Percentiles rank a stretch among this genome's conserved stretches.
Evolutionary conservation across 2,113 vertebrate genomes (phyloP).

Genomic region (Coryphaenoides rupestris): DNA sequence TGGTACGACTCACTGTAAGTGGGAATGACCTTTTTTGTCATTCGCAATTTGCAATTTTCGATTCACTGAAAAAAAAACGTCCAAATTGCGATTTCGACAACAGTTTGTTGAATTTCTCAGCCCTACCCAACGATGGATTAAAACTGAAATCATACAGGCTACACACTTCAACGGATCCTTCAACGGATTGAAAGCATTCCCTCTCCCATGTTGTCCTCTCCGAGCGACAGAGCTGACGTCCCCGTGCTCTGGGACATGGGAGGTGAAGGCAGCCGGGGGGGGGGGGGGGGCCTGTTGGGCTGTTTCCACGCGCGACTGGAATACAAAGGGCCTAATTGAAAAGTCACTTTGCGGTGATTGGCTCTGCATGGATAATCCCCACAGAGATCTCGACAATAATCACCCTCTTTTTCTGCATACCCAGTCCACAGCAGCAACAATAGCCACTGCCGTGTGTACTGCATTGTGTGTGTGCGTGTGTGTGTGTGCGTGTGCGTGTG

Average conservation of each 20-base stretch:
- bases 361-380: conserved; percentile 33
- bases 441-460: not conserved
- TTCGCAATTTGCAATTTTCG: too few relatives aligned
- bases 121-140: too few relatives aligned
- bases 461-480: not conserved
- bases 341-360: conserved; percentile 33
- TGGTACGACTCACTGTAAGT: too few relatives aligned
- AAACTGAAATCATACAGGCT: too few relatives aligned
- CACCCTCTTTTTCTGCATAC: conserved; percentile 1
- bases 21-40: too few relatives aligned
- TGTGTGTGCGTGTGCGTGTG: not conserved
- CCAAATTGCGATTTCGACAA: too few relatives aligned
- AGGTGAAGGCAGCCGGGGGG: conserved; percentile 32
- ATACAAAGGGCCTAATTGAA: conserved; percentile 33
- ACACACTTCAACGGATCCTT: too few relatives aligned
- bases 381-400: conserved; percentile 33
- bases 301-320: not conserved
- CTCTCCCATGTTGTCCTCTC: too few relatives aligned
- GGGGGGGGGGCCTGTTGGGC: conserved; percentile 5
- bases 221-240: too few relatives aligned
- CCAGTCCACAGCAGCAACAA: not conserved
- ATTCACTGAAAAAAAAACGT: too few relatives aligned
- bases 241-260: conserved; percentile 7
- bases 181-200: too few relatives aligned
- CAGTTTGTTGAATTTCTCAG: too few relatives aligned